These are phyloP conservation scores for Melanogrammus aeglefinus DNA, from an alignment of 2,797 vertebrate species.

Conservation along the genomic window DNA sequence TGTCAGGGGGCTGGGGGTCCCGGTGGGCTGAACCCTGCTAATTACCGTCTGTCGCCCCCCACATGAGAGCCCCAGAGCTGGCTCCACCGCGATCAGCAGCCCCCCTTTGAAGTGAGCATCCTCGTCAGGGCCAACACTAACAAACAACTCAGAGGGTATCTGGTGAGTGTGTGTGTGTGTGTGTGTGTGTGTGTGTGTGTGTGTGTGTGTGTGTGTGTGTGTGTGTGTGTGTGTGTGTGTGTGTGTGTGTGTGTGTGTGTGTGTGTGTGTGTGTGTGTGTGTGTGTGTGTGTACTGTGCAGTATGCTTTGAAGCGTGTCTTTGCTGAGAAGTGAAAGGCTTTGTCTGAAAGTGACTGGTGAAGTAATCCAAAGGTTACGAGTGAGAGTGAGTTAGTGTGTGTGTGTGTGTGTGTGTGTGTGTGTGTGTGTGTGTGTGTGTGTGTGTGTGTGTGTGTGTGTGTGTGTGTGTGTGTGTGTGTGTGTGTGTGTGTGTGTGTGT, in stretches of 20 bases:
- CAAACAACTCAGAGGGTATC: not conserved
- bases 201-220: constrained; percentile 3
- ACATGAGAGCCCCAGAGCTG: constrained; percentile 45
- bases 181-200: not conserved
- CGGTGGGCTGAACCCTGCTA: constrained; percentile 55
- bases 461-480: not conserved
- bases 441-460: constrained; percentile 1
- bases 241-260: constrained; percentile 1
- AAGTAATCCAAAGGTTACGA: constrained; percentile 31
- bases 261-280: not conserved
- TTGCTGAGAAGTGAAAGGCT: not conserved
- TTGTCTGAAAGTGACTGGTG: constrained; percentile 29
- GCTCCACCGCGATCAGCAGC: not conserved
- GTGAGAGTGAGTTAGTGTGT: constrained; percentile 1
- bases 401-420: constrained; percentile 7
- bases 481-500: not conserved
- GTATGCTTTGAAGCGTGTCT: constrained; percentile 6
- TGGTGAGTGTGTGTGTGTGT: not conserved
- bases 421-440: not conserved
- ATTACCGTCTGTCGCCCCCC: constrained; percentile 61
- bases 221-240: constrained; percentile 1
- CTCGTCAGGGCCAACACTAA: not conserved
- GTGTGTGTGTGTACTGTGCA: constrained; percentile 1
- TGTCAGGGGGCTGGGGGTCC: constrained; percentile 37
- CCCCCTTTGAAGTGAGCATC: constrained; percentile 54